Evolutionary conservation across 2,888 invertebrate genomes (phyloP).

Genomic region (Agrochola lota): DNA sequence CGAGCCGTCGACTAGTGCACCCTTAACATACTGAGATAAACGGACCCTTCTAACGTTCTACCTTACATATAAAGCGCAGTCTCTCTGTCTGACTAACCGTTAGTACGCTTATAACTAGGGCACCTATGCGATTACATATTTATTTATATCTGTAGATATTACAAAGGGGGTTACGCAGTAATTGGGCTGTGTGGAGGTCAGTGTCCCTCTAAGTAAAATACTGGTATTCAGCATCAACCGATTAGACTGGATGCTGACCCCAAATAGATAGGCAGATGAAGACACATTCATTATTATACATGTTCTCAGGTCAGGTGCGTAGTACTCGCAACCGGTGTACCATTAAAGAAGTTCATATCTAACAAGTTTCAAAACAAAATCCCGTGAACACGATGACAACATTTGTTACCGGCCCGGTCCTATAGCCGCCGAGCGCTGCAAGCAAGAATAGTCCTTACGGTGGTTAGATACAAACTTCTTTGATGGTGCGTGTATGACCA

Average conservation of each 20-base stretch:
- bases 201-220: neutral
- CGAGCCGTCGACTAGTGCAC: no score
- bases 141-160: neutral
- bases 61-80: neutral
- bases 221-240: neutral
- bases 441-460: no score
- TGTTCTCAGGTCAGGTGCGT: no score
- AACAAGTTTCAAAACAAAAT: no score
- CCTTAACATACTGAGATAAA: conserved; percentile 2
- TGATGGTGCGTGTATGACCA: no score
- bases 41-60: neutral
- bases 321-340: no score
- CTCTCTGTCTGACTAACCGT: neutral
- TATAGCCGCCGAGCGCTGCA: no score
- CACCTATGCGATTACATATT: neutral
- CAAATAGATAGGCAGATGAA: neutral
- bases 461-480: no score
- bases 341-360: no score
- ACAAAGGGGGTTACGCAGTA: neutral
- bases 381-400: no score
- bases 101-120: neutral
- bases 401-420: no score
- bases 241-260: neutral
- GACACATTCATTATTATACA: no score
- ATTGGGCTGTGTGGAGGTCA: neutral